A percentile compares a stretch with the other conserved stretches of the same genome.
Evolutionary conservation across 2,888 invertebrate genomes (phyloP).

Genomic region (Pristionchus arcanus): DNA sequence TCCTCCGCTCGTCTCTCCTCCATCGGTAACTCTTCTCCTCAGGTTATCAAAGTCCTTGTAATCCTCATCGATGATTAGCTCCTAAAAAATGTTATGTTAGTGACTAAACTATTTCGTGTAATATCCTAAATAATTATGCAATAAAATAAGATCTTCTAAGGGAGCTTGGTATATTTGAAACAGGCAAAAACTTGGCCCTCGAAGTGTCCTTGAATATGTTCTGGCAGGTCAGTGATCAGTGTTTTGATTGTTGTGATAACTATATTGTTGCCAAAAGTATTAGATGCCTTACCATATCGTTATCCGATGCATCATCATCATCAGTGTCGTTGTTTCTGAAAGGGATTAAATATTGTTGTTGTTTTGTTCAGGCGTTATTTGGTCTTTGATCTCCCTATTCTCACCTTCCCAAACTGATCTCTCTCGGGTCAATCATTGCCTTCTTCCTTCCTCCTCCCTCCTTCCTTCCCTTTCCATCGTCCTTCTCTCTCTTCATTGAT

Average conservation of each 20-base stretch:
- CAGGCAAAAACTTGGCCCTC: too few species aligned
- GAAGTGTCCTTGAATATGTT: too few species aligned
- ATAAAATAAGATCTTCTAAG: too few species aligned
- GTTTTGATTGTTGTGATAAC: too few species aligned
- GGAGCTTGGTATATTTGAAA: too few species aligned
- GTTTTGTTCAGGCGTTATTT: too few species aligned
- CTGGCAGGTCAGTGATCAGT: too few species aligned
- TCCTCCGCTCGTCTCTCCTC: conserved; percentile 1
- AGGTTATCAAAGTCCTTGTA: not conserved
- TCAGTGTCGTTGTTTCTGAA: not conserved
- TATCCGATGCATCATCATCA: not conserved
- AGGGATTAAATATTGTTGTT: not conserved
- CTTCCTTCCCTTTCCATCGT: not conserved
- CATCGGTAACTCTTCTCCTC: not conserved
- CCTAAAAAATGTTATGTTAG: not conserved
- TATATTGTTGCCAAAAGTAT: not conserved
- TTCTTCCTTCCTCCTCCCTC: not conserved
- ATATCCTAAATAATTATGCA: too few species aligned
- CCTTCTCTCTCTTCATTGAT: conserved; percentile 13
- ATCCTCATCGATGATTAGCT: not conserved
- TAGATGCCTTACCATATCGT: not conserved
- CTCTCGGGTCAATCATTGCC: not conserved
- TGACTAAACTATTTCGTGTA: too few species aligned
- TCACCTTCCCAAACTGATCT: conserved; percentile 25
- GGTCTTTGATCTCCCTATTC: not conserved